Conservation (phyloP, 2,888 invertebrate genomes). For the Cosmia trapezina region DNA sequence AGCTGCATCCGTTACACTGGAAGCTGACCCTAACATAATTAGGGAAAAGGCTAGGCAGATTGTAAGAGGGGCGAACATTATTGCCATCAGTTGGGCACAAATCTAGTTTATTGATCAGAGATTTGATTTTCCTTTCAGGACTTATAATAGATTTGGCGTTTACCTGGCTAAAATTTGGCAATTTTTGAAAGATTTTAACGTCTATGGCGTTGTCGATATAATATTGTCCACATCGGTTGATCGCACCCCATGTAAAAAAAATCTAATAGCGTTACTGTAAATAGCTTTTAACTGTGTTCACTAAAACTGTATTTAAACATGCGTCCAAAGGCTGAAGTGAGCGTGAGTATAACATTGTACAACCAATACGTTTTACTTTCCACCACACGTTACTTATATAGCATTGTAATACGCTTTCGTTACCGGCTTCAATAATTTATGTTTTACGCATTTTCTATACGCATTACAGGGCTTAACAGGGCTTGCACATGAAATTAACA, state of each 20-base stretch:
- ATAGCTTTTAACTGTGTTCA: conserved; percentile 84
- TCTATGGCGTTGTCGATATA: neutral
- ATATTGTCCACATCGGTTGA: conserved; percentile 53
- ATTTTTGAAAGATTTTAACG: neutral
- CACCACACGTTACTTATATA: conserved; percentile 53
- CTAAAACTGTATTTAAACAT: conserved; percentile 82
- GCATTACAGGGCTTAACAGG: too few species aligned
- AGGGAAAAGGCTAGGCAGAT: too few species aligned
- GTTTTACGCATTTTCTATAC: conserved; percentile 42
- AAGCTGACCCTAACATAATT: too few species aligned
- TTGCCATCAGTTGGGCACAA: neutral
- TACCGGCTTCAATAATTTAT: conserved; percentile 53
- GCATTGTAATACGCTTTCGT: conserved; percentile 40
- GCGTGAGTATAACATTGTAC: conserved; percentile 91
- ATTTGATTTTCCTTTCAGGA: neutral
- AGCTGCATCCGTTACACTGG: too few species aligned
- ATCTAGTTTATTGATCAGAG: neutral
- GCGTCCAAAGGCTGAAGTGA: conserved; percentile 93
- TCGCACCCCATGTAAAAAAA: conserved; percentile 17
- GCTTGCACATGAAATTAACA: too few species aligned
- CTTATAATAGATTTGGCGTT: neutral
- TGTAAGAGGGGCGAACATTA: neutral
- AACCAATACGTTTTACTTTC: conserved; percentile 66
- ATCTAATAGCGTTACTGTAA: conserved; percentile 74
- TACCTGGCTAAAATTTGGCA: neutral